Percentiles rank a stretch among this genome's conserved stretches.
These are phyloP conservation scores for Neopelma chrysocephalum DNA, from an alignment of 2,797 vertebrate species.

Conservation along the genomic window DNA sequence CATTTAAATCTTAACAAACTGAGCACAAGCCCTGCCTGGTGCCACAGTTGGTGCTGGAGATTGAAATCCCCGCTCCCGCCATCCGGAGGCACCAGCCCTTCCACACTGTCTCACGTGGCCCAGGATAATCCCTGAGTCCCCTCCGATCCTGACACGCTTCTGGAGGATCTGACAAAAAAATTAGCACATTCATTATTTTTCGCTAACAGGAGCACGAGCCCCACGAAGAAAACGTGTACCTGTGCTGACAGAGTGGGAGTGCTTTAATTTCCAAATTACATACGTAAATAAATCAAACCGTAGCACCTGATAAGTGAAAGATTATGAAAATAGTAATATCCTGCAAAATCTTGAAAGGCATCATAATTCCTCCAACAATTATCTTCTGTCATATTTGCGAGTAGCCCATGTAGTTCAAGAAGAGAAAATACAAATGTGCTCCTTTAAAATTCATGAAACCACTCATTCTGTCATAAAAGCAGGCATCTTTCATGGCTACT, in stretches of 20 bases:
- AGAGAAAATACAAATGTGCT: constrained; percentile 67
- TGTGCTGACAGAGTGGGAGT: constrained; percentile 45
- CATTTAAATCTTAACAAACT: not conserved
- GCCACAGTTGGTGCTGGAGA: not conserved
- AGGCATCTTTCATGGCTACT: constrained; percentile 62
- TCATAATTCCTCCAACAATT: constrained; percentile 68
- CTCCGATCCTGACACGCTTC: not conserved
- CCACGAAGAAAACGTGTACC: constrained; percentile 7
- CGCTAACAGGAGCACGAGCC: not conserved
- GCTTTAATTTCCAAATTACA: constrained; percentile 63
- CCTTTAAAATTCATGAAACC: constrained; percentile 72
- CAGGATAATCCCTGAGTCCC: not conserved
- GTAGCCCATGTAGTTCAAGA: constrained; percentile 52
- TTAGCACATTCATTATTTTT: constrained; percentile 26
- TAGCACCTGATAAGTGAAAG: constrained; percentile 53
- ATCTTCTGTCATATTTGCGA: constrained; percentile 61
- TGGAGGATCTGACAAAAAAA: not conserved
- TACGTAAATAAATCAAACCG: constrained; percentile 50
- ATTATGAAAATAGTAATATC: constrained; percentile 67
- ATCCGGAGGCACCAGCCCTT: not conserved
- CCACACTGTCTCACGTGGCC: not conserved
- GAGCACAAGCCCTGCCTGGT: not conserved
- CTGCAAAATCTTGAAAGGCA: constrained; percentile 59
- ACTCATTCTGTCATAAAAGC: constrained; percentile 58
- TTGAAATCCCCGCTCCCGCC: not conserved